Evolutionary conservation across 2,113 vertebrate species (phyloP).

Genomic region (Ellobius talpinus): DNA sequence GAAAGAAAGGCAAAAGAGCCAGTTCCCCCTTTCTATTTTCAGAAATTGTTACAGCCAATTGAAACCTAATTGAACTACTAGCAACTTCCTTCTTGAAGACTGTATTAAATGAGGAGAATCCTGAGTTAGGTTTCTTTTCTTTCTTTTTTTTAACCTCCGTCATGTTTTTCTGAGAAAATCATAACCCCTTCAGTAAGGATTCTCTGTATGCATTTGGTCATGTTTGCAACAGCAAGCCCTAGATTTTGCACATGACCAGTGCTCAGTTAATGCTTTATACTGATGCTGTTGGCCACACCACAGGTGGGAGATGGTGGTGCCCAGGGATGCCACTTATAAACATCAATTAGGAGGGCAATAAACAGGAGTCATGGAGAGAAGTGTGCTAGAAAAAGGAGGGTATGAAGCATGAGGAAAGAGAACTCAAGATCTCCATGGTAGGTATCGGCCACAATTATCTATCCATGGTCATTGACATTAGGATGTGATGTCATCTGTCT

Average conservation of each 20-base stretch:
- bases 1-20: neutral
- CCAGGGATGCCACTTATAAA: neutral
- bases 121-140: neutral
- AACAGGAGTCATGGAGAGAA: neutral
- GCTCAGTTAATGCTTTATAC: neutral
- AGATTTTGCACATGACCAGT: neutral
- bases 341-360: neutral
- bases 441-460: neutral
- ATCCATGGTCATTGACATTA: neutral
- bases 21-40: slow-evolving; percentile 59
- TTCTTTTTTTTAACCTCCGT: too few relatives aligned
- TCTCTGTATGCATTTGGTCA: neutral
- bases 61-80: slow-evolving; percentile 26
- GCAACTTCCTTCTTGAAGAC: slow-evolving; percentile 15
- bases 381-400: neutral
- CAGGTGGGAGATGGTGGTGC: neutral
- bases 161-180: neutral
- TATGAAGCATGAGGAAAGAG: neutral
- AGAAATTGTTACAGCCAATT: slow-evolving; percentile 4
- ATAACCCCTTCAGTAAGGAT: neutral
- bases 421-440: neutral
- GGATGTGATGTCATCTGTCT: neutral
- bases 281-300: neutral
- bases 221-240: neutral
- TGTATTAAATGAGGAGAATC: neutral